These are phyloP conservation scores for Heteromyza rotundicornis DNA, from an alignment of 2,888 invertebrate genomes.

Conservation along the genomic window DNA sequence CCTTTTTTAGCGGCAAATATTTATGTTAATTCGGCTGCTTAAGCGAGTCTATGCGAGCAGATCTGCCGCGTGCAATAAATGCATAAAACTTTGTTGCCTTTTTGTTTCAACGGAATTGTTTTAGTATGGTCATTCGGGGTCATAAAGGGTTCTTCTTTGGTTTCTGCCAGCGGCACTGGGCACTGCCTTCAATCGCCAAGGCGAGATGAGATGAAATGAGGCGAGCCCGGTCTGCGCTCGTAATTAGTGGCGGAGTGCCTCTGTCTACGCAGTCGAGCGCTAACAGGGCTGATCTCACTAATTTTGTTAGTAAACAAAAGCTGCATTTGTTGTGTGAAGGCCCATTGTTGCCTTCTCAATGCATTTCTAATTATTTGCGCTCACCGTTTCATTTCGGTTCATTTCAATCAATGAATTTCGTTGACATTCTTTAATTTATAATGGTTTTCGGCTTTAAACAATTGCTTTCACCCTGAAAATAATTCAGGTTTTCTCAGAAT, in stretches of 20 bases:
- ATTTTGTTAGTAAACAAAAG: conserved; percentile 28
- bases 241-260: not conserved
- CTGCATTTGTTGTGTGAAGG: conserved; percentile 21
- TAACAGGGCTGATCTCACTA: conserved; percentile 27
- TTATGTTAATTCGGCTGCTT: conserved; percentile 19
- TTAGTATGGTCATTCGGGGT: conserved; percentile 37
- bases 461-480: too few species aligned
- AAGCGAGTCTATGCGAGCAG: not conserved
- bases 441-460: too few species aligned
- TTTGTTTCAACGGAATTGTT: conserved; percentile 38
- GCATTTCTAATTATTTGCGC: conserved; percentile 20
- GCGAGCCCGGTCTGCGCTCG: not conserved
- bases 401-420: not conserved
- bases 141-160: conserved; percentile 49
- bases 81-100: conserved; percentile 42
- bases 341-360: conserved; percentile 22
- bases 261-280: not conserved
- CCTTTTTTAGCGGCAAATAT: conserved; percentile 27
- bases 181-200: too few species aligned
- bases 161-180: too few species aligned
- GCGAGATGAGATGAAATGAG: too few species aligned
- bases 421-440: too few species aligned
- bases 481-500: too few species aligned
- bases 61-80: not conserved
- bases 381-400: not conserved